These are phyloP conservation scores for Chaetogeoica ovagalla DNA, from an alignment of 2,888 invertebrate species.

Conservation along the genomic window DNA sequence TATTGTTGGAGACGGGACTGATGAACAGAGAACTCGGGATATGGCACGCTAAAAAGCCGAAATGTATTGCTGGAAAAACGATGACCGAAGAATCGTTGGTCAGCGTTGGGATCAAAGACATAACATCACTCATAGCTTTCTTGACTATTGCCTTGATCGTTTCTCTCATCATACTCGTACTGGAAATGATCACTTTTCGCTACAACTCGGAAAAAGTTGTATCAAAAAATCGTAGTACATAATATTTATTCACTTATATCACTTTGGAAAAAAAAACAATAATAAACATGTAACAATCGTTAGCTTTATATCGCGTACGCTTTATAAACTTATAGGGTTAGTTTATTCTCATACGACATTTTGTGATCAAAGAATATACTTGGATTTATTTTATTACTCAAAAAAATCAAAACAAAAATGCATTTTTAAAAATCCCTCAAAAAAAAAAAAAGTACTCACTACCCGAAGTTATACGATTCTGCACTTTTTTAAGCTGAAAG, in stretches of 20 bases:
- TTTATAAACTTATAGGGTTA: too few species aligned
- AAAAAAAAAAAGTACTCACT: too few species aligned
- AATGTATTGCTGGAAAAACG: slow-evolving; percentile 24
- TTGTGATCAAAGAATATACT: too few species aligned
- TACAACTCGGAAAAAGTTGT: neutral
- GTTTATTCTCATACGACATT: too few species aligned
- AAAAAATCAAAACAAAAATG: too few species aligned
- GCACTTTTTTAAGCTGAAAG: too few species aligned
- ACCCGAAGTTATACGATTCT: too few species aligned
- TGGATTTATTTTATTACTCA: too few species aligned
- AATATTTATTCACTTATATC: neutral
- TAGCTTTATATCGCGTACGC: too few species aligned
- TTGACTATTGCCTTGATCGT: neutral
- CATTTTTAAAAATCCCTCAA: too few species aligned
- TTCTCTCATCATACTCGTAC: slow-evolving; percentile 2
- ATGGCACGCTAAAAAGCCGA: slow-evolving; percentile 50
- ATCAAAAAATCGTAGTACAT: neutral
- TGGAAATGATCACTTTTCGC: slow-evolving; percentile 26
- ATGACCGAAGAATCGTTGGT: slow-evolving; percentile 33
- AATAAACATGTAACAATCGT: too few species aligned
- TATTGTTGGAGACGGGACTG: slow-evolving; percentile 50
- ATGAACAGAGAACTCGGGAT: slow-evolving; percentile 44
- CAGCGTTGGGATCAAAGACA: slow-evolving; percentile 25
- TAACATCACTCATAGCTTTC: slow-evolving; percentile 30
- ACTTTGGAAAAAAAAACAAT: too few species aligned